Evolutionary conservation across 1,140 invertebrate genomes (phyloP).

Genomic region (Luehdorfia chinensis): DNA sequence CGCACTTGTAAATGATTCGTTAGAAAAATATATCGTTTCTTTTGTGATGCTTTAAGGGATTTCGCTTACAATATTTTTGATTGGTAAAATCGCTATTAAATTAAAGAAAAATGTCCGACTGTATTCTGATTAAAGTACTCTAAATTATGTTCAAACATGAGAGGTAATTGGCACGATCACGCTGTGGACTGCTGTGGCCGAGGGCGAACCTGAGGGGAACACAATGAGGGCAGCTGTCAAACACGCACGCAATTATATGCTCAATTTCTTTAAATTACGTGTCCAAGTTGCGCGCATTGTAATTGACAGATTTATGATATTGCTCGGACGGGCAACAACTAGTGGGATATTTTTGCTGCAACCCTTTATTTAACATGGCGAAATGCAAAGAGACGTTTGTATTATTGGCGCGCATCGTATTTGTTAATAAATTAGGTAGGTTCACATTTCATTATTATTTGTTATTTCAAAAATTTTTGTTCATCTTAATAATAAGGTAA

Average conservation of each 20-base stretch:
- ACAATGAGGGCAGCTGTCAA: conserved; percentile 15
- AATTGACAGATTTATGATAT: conserved; percentile 17
- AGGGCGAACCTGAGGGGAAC: conserved; percentile 6
- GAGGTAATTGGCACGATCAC: conserved; percentile 12
- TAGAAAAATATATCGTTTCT: background rate
- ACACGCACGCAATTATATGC: conserved; percentile 18
- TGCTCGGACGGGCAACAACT: conserved; percentile 1
- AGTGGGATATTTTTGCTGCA: conserved; percentile 5
- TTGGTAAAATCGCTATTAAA: conserved; percentile 12
- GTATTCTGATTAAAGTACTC: conserved; percentile 7
- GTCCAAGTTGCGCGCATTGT: conserved; percentile 11
- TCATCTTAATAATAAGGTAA: too few species aligned
- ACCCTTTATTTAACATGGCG: conserved; percentile 1
- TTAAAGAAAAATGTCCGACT: conserved; percentile 12
- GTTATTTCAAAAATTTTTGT: too few species aligned
- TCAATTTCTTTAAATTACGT: conserved; percentile 15
- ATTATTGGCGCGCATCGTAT: too few species aligned
- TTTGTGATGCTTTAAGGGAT: conserved; percentile 1
- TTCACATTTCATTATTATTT: background rate
- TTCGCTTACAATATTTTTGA: conserved; percentile 7
- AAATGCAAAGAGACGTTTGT: background rate
- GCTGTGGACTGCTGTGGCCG: background rate
- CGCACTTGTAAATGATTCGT: background rate
- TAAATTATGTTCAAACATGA: conserved; percentile 3
- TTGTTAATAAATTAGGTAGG: too few species aligned